Conservation (phyloP, 2,797 vertebrate species). For the Pelobates cultripes region DNA sequence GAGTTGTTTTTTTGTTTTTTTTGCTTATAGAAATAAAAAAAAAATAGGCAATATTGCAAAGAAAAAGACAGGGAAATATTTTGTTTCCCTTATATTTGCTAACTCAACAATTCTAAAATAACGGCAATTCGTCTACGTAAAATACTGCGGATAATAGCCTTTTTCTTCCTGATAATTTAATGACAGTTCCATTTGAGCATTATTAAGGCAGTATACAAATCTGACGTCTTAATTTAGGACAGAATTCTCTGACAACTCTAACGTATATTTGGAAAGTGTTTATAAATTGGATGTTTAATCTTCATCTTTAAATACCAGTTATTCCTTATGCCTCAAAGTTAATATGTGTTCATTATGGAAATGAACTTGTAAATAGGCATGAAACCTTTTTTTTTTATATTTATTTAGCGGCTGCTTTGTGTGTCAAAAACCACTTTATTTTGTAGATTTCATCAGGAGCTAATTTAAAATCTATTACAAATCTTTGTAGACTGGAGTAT, state of each 20-base stretch:
- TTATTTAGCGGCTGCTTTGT: constrained; percentile 19
- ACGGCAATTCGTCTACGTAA: constrained; percentile 63
- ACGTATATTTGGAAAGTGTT: constrained; percentile 68
- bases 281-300: constrained; percentile 62
- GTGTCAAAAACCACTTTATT: constrained; percentile 32
- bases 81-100: constrained; percentile 61
- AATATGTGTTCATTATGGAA: constrained; percentile 49
- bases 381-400: neutral
- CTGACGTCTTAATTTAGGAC: constrained; percentile 65
- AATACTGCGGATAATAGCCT: constrained; percentile 64
- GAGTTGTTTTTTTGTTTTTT: neutral
- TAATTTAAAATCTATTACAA: constrained; percentile 35
- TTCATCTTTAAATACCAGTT: constrained; percentile 43
- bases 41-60: neutral
- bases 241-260: constrained; percentile 63
- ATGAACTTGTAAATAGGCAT: constrained; percentile 41
- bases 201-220: constrained; percentile 59
- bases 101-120: constrained; percentile 62
- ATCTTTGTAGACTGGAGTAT: constrained; percentile 19
- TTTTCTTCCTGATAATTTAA: constrained; percentile 67
- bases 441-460: constrained; percentile 19
- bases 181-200: constrained; percentile 67
- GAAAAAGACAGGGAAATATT: neutral
- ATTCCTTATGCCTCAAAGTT: constrained; percentile 22
- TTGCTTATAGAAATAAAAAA: neutral